Evolutionary conservation across 2,888 invertebrate genomes (phyloP), one percentile per base, ranked within the genome.

Genomic region (Papilio gigon): DNA sequence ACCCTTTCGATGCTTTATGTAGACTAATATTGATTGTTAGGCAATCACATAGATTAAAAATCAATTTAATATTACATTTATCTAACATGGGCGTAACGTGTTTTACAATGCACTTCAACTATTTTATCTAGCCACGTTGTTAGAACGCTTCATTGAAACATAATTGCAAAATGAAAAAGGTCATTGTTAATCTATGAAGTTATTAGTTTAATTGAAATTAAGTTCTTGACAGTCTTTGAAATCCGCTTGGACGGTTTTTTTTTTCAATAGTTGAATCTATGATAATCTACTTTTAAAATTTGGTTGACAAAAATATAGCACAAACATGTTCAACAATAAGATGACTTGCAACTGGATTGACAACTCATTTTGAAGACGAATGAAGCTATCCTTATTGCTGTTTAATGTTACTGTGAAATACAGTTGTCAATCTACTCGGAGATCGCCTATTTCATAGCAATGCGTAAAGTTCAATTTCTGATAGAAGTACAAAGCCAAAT

Each of bases 21-120:
- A 67, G 61, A 27, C 44, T 58, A 42, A 47, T 58, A 53, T 33
- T 22, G 33, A 42, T 20, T 27, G 14, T 22, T 22, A 30, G 9
- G 58, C 35, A 59, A 20, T 25, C n/a, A 61, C 56, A 11, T 58
- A 47, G 64, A 68, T 68, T 68, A 35, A 64, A 64, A 64, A 68
- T 68, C 63, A 63, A 68, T 68, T 68, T 64, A 30, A 47, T 58
- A 11, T 58, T 67, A 53, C 42, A 61, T 67, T 62, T 67, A 67
- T 62, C 62, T 63, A 25, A n/a, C 30, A 53, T 12, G 53, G 8
- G 56, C 40, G 53, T 17, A 22, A 40, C 56, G 35, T 42, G 58
- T 58, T 68, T 61, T 22, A 58, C 63, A 56, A 44, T 6, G 62
- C 47, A 27, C 44, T 62, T 44, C 20, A 47, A 27, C 44, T 42